phyloP scores from a whole-genome alignment of 2,888 invertebrate species.

The Gymnocheta viridis region DNA sequence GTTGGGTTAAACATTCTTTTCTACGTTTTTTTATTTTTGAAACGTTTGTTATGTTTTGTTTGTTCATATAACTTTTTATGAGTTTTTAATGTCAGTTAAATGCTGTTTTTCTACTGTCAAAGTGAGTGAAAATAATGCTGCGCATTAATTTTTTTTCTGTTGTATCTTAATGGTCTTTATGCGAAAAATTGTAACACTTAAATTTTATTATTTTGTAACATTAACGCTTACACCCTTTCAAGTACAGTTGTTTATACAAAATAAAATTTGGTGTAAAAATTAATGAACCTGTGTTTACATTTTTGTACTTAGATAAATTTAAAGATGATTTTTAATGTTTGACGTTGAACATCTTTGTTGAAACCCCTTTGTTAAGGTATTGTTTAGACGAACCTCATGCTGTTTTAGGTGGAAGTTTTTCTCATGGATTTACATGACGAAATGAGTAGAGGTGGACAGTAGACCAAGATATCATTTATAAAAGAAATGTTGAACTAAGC shows the following conservation, averaged over 20 bases:
- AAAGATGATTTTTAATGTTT: no score
- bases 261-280: constrained; percentile 7
- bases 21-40: background rate
- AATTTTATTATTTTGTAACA: constrained; percentile 43
- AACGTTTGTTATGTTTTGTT: constrained; percentile 29
- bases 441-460: no score
- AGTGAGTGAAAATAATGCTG: constrained; percentile 41
- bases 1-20: constrained; percentile 43
- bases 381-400: no score
- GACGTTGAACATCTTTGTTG: background rate
- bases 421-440: no score
- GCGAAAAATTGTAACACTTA: constrained; percentile 27
- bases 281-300: background rate
- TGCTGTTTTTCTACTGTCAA: constrained; percentile 44
- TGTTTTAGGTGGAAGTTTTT: no score
- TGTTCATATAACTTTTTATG: constrained; percentile 59
- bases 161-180: constrained; percentile 14
- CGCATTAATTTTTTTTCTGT: background rate
- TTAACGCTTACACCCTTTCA: background rate
- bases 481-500: no score
- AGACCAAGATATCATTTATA: no score
- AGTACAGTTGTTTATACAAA: background rate
- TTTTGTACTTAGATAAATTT: background rate
- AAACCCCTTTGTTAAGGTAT: no score
- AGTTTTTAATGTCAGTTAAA: constrained; percentile 68